Evolutionary conservation across 2,113 vertebrate species (phyloP), one percentile per base, ranked within the genome.

Genomic region (Passer domesticus): DNA sequence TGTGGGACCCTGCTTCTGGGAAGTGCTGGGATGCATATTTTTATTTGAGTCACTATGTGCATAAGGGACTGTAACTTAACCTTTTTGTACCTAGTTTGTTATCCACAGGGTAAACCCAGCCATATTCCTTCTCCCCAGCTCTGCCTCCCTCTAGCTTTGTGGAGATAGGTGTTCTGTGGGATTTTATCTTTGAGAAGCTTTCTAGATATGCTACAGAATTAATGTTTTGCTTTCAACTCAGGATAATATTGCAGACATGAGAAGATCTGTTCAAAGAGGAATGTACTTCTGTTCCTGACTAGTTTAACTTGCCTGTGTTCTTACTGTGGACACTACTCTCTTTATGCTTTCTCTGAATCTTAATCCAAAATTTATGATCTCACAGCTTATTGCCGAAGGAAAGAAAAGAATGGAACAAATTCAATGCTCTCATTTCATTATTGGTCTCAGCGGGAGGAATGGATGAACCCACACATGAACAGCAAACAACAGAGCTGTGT

Each of bases 361-460:
- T 96, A 93, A 96, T 96, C 91, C 83, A 96, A 77, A 94, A 88
- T 97, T 95, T 96, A 97, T 96, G 94, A 95, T 96, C 95, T 96
- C 79, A 63, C 63, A 70, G 87, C 59, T 83, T 94, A 63, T 90
- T 95, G 95, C 92, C 3, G 9, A 95, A 89, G 84, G 95, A 95
- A 94, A 94, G 90, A 94, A 72, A 77, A 94, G 84, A 92, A 92
- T 90, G 89, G 92, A 92, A 96, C 89, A 91, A 90, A 96, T 94
- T 96, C 91, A 89, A 59, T 89, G 92, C 89, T 95, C 88, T 96
- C 78, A 60, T 96, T 95, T 96, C 82, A 91, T 92, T 96, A 92
- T 89, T 91, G 84, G 84, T 89, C 94, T 90, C 84, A 91, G 88
- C 23, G 7, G 90, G 95, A 92, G 83, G 89, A 95, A 78, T 96